These are phyloP conservation scores for Apogon hyalosoma DNA, from an alignment of 2,797 vertebrate genomes.

Conservation along the genomic window DNA sequence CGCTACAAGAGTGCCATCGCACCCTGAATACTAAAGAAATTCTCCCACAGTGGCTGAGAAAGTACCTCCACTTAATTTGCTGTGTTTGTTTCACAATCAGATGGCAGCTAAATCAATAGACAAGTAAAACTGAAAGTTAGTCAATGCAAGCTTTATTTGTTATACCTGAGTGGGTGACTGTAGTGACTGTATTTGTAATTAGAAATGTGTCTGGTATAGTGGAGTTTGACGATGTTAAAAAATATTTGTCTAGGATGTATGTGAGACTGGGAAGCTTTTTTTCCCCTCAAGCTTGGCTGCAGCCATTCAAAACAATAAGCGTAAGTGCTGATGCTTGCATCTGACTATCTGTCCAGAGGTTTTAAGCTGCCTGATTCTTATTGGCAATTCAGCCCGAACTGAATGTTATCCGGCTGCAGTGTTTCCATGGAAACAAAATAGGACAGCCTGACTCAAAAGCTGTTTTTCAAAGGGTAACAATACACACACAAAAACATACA, in stretches of 20 bases:
- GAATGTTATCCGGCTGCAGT: constrained; percentile 9
- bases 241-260: not conserved
- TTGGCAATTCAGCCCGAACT: constrained; percentile 19
- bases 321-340: constrained; percentile 12
- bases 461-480: constrained; percentile 18
- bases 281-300: not conserved
- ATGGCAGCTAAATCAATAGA: not conserved
- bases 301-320: not conserved
- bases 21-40: constrained; percentile 37
- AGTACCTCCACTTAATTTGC: not conserved
- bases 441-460: constrained; percentile 5
- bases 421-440: constrained; percentile 65
- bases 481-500: constrained; percentile 13
- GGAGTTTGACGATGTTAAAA: not conserved
- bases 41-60: not conserved
- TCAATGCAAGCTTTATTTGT: not conserved
- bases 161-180: too few species aligned
- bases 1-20: not conserved
- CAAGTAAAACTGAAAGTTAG: not conserved
- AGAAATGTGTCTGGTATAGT: not conserved
- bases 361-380: constrained; percentile 9
- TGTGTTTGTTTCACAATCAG: not conserved
- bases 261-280: not conserved
- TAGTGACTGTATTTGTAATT: not conserved
- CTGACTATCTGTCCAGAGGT: constrained; percentile 3